Conservation (phyloP, 1,140 invertebrate species). For the Zaprionus camerounensis region DNA sequence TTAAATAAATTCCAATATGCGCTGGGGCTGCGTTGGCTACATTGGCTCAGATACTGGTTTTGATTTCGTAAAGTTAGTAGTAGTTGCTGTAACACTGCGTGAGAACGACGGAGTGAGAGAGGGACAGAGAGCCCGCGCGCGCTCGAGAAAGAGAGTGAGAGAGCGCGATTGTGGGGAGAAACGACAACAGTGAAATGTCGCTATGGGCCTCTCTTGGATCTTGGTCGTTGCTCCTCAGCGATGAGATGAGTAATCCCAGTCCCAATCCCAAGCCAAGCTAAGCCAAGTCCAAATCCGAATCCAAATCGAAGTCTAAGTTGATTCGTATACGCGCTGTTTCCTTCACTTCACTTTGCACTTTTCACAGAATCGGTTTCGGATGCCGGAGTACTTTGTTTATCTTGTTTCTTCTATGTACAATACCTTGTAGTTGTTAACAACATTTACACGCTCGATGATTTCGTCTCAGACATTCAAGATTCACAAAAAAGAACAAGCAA, state of each 20-base stretch:
- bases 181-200: constrained; percentile 35
- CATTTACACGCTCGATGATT: constrained; percentile 70
- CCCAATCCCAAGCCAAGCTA: constrained; percentile 1
- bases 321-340: constrained; percentile 19
- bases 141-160: constrained; percentile 22
- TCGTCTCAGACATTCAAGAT: constrained; percentile 58
- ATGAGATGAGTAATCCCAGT: constrained; percentile 59
- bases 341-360: constrained; percentile 12
- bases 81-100: constrained; percentile 52
- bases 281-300: not conserved
- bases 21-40: constrained; percentile 63
- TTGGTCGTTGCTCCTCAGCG: constrained; percentile 55
- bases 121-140: not conserved
- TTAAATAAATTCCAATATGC: constrained; percentile 81
- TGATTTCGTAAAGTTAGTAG: constrained; percentile 60
- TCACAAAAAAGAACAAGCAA: constrained; percentile 56
- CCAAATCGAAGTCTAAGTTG: not conserved
- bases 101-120: constrained; percentile 27
- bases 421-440: constrained; percentile 58
- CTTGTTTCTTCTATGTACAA: constrained; percentile 30
- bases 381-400: constrained; percentile 17
- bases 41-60: constrained; percentile 77
- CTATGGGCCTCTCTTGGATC: constrained; percentile 22
- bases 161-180: not conserved
- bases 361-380: constrained; percentile 14